Conservation (phyloP, 2,888 invertebrate genomes). For the Thera britannica region DNA sequence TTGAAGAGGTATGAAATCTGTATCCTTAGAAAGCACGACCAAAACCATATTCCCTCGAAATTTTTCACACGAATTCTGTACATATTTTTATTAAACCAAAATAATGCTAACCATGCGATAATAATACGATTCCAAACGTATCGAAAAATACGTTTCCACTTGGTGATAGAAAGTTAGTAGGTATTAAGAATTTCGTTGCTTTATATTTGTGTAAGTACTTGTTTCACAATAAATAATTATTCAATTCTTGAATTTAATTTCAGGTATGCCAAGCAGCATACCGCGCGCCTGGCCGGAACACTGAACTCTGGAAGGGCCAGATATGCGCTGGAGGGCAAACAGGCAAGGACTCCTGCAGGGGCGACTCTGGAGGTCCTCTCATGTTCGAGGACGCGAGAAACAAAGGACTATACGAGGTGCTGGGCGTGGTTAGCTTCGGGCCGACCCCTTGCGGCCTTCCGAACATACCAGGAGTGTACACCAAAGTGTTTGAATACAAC, state of each 20-base stretch:
- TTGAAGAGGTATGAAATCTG: too few relatives aligned
- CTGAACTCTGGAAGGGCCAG: slow-evolving; percentile 53
- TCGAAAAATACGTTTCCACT: too few relatives aligned
- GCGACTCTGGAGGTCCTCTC: slow-evolving; percentile 87
- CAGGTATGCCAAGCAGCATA: slow-evolving; percentile 52
- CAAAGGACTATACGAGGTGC: slow-evolving; percentile 48
- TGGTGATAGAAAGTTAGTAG: too few relatives aligned
- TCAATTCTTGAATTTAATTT: not conserved
- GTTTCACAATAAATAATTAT: too few relatives aligned
- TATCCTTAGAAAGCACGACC: too few relatives aligned
- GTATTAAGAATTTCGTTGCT: too few relatives aligned
- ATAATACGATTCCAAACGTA: too few relatives aligned
- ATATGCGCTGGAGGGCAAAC: slow-evolving; percentile 85
- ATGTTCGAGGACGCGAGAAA: slow-evolving; percentile 62
- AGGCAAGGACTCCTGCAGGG: slow-evolving; percentile 85
- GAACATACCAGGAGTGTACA: slow-evolving; percentile 86
- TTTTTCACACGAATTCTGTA: too few relatives aligned
- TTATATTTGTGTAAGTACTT: too few relatives aligned
- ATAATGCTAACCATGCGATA: too few relatives aligned
- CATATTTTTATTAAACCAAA: too few relatives aligned
- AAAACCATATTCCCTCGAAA: too few relatives aligned
- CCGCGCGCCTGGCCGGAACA: slow-evolving; percentile 34
- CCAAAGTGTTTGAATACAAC: slow-evolving; percentile 82
- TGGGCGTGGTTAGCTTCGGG: slow-evolving; percentile 87
- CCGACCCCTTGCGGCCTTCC: slow-evolving; percentile 84